Evolutionary conservation across 2,797 vertebrate genomes (phyloP), one percentile per base, ranked within the genome.

Genomic region (Hippoglossus hippoglossus): DNA sequence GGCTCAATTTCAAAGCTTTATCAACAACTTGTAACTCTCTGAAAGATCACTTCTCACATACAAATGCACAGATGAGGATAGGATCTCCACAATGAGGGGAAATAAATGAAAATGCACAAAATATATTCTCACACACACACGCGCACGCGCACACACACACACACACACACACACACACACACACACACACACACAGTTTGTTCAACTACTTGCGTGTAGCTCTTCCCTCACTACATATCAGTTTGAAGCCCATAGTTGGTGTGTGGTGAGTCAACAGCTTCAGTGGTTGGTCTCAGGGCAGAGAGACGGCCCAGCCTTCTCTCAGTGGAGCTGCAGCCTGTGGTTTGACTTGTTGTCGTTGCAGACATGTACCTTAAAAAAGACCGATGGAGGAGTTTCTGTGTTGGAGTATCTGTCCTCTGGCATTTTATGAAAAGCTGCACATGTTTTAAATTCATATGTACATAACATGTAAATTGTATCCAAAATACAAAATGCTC

Each of bases 1-100:
- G 80, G 67, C 75, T 72, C 22, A 0, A 2, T 63, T 66, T 85
- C 59, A 84, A 73, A 59, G 55, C 47, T 76, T 83, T 75, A 79
- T 59, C 55, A 65, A 31, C 60, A 13, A 6, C 0, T 24, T n/a
- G 50, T 4, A 65, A 77, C 56, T 79, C 47, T 36, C 19, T 57
- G n/a, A 66, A 41, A 5, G 25, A n/a, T 34, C 47, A 71, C 11
- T 26, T 63, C 72, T 63, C n/a, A 1, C n/a, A 1, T 46, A 18
- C 2, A 52, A 28, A 18, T 2, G 36, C 46, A 69, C 22, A 62
- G 31, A 22, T 13, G 26, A 36, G 31, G 39, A 22, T 9, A 13
- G 25, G 47, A 53, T 65, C 57, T 70, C 44, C 58, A 56, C 49
- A 63, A 41, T 11, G 64, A 44, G 47, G 70, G 7, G 53, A 79